Evolutionary conservation across 2,113 vertebrate genomes (phyloP), one percentile per base, ranked within the genome.

Genomic region (Nymphicus hollandicus): DNA sequence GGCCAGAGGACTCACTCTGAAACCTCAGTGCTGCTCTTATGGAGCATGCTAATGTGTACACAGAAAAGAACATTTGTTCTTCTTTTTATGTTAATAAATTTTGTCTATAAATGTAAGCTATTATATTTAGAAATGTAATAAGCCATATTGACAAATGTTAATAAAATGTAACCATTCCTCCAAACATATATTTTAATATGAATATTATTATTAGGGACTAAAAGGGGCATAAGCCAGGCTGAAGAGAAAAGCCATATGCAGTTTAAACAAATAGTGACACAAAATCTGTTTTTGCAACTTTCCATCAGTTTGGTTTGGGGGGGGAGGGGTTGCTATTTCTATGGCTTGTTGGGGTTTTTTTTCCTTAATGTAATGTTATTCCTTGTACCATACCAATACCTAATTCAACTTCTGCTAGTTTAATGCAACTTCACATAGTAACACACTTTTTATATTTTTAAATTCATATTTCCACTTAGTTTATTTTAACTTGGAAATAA

Each of bases 181-280:
- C 17, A 31, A 81, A 65, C 1, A 27, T 1, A 11, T 0, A 1
- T 52, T 25, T 56, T 61, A 61, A 23, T 11, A 39, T 15, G 25
- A 81, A 80, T 55, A 16, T 52, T 33, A 35, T 25, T 60, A 31
- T 47, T 53, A 46, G 41, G 3, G 13, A 58, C 8, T 47, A 41
- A 66, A 82, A 63, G 25, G 2, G 0, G 2, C 56, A 8, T 58
- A 27, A 61, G 44, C 25, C 9, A 61, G 2, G 9, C 11, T 95
- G 28, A 64, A 85, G 31, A 53, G 18, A 41, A 88, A 86, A 90
- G 44, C 1, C 3, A 24, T 0, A 3, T 58, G 31, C 13, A 72
- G 10, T 25, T 77, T 5, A 80, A 76, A 88, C 5, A 86, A 74
- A 18, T 50, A 58, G 50, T 77, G 19, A 86, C 7, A 88, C 66